These are phyloP conservation scores for Anarhynchus alexandrinus DNA, from an alignment of 2,113 vertebrate species.

Conservation along the genomic window DNA sequence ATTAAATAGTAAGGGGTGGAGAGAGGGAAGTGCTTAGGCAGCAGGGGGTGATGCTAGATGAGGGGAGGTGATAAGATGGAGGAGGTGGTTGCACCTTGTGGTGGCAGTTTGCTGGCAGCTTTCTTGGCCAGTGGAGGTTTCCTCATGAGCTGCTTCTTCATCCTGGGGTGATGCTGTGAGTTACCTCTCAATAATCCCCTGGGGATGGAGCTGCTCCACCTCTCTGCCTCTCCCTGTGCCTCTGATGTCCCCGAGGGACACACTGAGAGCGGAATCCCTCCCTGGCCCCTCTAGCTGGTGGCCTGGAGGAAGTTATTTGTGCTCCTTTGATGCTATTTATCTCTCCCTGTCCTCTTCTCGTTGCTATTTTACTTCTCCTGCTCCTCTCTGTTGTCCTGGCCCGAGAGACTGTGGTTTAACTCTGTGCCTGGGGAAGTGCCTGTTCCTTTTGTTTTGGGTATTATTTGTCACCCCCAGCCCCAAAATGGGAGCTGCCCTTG, in stretches of 20 bases:
- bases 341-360: neutral
- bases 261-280: fast-evolving
- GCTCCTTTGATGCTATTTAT: neutral
- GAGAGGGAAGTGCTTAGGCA: neutral
- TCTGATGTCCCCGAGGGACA: neutral
- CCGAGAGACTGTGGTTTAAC: neutral
- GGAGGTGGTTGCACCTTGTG: fast-evolving
- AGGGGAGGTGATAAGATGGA: neutral
- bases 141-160: fast-evolving
- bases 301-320: neutral
- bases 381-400: neutral
- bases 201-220: neutral
- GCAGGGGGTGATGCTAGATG: neutral
- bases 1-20: neutral
- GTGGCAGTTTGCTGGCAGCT: neutral
- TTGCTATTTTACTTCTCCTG: neutral
- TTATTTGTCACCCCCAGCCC: neutral
- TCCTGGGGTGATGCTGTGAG: neutral
- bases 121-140: fast-evolving
- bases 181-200: neutral
- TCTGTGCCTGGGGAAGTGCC: neutral
- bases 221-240: neutral
- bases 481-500: neutral
- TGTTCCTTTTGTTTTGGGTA: neutral
- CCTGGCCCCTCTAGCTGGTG: neutral